Percentiles rank a stretch among this genome's conserved stretches.
Conservation (phyloP, 2,888 invertebrate genomes). For the Trissolcus japonicus region DNA sequence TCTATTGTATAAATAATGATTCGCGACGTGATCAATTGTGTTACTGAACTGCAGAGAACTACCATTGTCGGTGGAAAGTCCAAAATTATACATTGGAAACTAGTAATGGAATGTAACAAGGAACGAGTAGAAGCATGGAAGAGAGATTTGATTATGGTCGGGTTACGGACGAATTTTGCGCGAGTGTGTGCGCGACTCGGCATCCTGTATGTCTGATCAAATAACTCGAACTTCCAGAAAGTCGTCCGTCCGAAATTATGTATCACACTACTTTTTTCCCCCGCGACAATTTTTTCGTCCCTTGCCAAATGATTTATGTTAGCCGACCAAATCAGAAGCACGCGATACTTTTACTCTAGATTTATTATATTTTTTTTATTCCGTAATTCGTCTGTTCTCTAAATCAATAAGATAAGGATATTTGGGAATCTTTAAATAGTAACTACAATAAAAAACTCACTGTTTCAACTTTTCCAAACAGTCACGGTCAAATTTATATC, state of each 20-base stretch:
- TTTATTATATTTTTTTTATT: no score
- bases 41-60: conserved; percentile 68
- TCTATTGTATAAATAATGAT: conserved; percentile 58
- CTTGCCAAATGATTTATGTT: conserved; percentile 17
- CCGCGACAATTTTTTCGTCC: conserved; percentile 4
- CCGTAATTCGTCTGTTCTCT: no score
- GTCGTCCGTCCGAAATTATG: conserved; percentile 50
- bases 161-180: conserved; percentile 48
- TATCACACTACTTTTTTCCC: conserved; percentile 11
- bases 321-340: no score
- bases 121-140: conserved; percentile 60
- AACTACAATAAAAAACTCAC: no score
- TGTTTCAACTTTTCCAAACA: no score
- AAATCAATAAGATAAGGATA: no score
- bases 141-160: conserved; percentile 57
- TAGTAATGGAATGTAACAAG: conserved; percentile 64
- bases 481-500: no score
- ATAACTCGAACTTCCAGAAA: conserved; percentile 48
- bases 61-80: conserved; percentile 71
- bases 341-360: no score
- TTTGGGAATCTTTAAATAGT: no score
- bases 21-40: conserved; percentile 69
- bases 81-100: conserved; percentile 72
- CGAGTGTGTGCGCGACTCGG: conserved; percentile 31
- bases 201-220: conserved; percentile 41